Evolutionary conservation across 2,797 vertebrate species (phyloP), one percentile per base, ranked within the genome.

Genomic region (Mus minutoides): DNA sequence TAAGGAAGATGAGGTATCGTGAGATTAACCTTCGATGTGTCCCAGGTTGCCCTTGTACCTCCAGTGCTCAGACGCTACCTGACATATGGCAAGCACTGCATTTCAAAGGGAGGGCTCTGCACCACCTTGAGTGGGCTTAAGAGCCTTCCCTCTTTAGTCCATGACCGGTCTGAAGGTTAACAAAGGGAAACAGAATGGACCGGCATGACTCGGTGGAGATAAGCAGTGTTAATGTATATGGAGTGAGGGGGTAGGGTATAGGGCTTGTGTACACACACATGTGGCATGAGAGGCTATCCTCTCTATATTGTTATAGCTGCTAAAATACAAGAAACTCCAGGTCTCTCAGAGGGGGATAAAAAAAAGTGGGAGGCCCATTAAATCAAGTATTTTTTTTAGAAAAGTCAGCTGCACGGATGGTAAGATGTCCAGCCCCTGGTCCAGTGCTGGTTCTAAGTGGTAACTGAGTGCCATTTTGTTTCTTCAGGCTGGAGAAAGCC

Each of bases 1-100:
- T 77, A 97, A 98, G 17, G 97, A 98, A 94, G 97, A 98, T 21
- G 97, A 99, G 98, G 98, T 99, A 97, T 79, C 94, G 82, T 6
- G 7, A 91, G 56, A 79, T 46, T 71, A 49, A 80, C 75, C 85
- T 4, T 37, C 26, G 85, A 73, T 83, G 58, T 88, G 56, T 46
- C 88, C 88, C 46, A 3, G 14, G 19, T 3, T 22, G 46, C 83
- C 62, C 43, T 43, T 14, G 12, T 52, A 21, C 69, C 91, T 77
- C 17, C 46, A 94, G 85, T 83, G 67, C 75, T 62, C 86, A 87
- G 93, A 58, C 34, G 49, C 37, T 3, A 2, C 60, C 86, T 56
- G 3, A 31, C 22, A 83, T 75, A 87, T 91, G 67, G 22, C 58
- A 84, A 71, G 77, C 31, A 14, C 1, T 26, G 52, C 37, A 17